Base-by-base conservation (phyloP, 2,888 invertebrate genomes). In the Drosophila picticornis region DNA sequence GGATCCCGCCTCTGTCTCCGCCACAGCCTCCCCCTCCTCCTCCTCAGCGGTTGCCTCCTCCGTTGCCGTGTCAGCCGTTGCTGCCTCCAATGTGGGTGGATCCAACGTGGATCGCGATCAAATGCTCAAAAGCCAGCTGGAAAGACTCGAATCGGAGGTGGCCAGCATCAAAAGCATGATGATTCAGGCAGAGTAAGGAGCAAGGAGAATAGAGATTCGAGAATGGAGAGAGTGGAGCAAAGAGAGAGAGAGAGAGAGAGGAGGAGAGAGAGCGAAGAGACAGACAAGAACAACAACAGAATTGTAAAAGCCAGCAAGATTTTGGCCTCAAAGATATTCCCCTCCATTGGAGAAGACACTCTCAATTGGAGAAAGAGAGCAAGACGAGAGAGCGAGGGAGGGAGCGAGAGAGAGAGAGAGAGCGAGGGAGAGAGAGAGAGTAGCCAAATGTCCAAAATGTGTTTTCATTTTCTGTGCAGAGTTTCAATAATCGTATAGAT, bases 61-160 rank as follows among this genome's bases (percentile, higher is more conserved):
- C 27, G 11, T 27, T n/a, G 73, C 79, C 3, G 48, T 71, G 16
- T 1, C 69, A 65, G 31, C 40, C 6, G 73, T 63, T 7, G 9
- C 27, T 25, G 46, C 16, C 1, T 50, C 40, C 10, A 77, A 75
- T 9, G 50, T 73, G 4, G 76, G 75, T 1, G 46, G 16, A 46
- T 70, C 89, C 58, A 85, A 72, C 13, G 75, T 59, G 16, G 92
- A 92, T 56, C 95, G 96, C 80, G 95, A 95, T 79, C 96, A 96
- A 91, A 95, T 95, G 75, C 96, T 98, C 19, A 97, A 97, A 92
- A 96, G 96, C 5, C 97, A 98, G 93, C 94, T 99, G 81, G 97
- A 97, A 87, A 95, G 97, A 84, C 95, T 99, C 31, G 98, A 98
- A 40, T 96, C 97, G 2, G 98, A 99, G 94, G 98, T 99, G 80